Base-by-base conservation (phyloP, 2,888 invertebrate genomes). In the Apamea anceps region DNA sequence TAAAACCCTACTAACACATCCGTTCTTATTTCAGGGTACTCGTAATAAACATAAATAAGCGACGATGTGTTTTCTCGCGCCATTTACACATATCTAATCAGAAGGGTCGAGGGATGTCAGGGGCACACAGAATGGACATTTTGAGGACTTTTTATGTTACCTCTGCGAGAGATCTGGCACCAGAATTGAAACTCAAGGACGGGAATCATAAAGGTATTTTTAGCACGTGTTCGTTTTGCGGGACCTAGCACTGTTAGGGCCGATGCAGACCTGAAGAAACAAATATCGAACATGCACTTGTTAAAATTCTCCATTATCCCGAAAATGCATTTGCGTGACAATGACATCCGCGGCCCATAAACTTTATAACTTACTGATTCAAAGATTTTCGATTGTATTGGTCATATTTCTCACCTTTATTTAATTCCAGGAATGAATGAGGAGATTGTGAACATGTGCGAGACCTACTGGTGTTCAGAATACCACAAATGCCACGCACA, bases 401-500 rank as follows among this genome's bases (percentile, higher is more conserved):
- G 18, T 72, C n/a, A 37, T 37, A 72, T 37, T 60, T 51, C 3
- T 21, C 25, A 68, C 5, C 4, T 54, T 51, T 37, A 7, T 48
- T 68, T 25, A 7, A 65, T 75, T 77, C 63, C 74, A 88, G 80
- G 71, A 68, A 74, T 48, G 28, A 67, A 54, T 72, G 80, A 83
- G 12, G 75, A 85, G 21, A 66, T 95, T 70, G 88, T 92, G 13
- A 89, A 86, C 67, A 94, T 97, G 84, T 90, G 93, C 37, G 98
- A 98, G 95, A 98, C 98, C 1, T 99, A 98, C 92, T 98, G 98
- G 98, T 98, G 98, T 93, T 98, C 98, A 0, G 99, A 99, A 91
- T 98, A 98, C 93, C 98, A 99, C 93, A 99, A 99, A 94, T 98
- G 99, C 90, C 98, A 98, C 91, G 98, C 98, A 0, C 96, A 98